A percentile compares a stretch with the other conserved stretches of the same genome.
phyloP scores from a whole-genome alignment of 2,797 vertebrate species.

The Gymnopithys bicolor region DNA sequence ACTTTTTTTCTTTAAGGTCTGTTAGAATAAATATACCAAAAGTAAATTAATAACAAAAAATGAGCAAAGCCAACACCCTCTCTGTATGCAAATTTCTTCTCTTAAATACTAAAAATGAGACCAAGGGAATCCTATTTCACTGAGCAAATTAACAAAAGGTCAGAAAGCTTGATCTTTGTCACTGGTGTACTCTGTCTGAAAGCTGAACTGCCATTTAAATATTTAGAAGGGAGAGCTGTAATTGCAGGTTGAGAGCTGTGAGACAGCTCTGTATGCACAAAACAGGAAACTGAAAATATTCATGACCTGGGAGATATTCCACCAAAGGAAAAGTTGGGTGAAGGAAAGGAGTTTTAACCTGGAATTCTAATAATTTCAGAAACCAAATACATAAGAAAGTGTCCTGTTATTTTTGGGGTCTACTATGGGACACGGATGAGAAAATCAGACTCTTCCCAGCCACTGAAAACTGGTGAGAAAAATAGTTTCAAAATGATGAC shows the following conservation, averaged over 20 bases:
- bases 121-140: constrained; percentile 64
- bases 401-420: background rate
- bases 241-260: constrained; percentile 40
- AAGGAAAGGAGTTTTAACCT: background rate
- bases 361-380: background rate
- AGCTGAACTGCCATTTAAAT: constrained; percentile 74
- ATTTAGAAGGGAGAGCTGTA: constrained; percentile 67
- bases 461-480: background rate
- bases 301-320: background rate
- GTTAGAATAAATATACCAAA: background rate
- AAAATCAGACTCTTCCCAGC: background rate
- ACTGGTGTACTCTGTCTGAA: constrained; percentile 59
- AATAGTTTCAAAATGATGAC: background rate
- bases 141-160: constrained; percentile 75
- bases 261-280: background rate
- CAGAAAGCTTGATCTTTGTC: constrained; percentile 75
- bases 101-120: constrained; percentile 7
- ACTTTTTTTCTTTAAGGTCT: background rate
- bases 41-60: background rate
- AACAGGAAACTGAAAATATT: background rate
- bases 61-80: background rate
- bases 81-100: background rate
- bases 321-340: background rate
- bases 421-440: background rate
- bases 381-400: background rate